Conservation (phyloP, 2,888 invertebrate genomes). For the Ormyrus nitidulus region DNA sequence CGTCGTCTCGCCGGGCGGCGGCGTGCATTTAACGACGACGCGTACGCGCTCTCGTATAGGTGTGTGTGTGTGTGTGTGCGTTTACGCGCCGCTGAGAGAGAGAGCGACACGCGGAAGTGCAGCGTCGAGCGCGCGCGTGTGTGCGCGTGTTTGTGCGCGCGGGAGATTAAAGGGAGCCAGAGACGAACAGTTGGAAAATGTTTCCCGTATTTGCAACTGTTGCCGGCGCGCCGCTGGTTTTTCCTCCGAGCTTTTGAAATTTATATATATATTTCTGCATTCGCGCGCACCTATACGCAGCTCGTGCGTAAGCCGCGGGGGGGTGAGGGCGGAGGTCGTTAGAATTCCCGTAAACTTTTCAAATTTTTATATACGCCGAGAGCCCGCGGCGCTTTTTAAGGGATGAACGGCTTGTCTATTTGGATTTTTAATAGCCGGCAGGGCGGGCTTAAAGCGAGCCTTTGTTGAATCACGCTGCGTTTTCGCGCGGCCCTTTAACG, state of each 20-base stretch:
- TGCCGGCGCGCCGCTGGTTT: background rate
- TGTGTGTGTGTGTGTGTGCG: background rate
- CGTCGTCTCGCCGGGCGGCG: slow-evolving; percentile 23
- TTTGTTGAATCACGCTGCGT: no score
- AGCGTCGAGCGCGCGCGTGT: background rate
- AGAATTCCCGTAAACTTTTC: background rate
- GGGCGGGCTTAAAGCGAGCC: no score
- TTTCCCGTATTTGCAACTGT: slow-evolving; percentile 24
- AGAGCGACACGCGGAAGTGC: slow-evolving; percentile 28
- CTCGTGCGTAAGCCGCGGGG: background rate
- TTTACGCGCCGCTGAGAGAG: background rate
- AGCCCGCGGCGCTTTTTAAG: background rate
- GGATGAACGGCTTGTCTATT: background rate
- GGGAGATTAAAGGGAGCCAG: slow-evolving; percentile 43
- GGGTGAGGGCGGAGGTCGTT: background rate
- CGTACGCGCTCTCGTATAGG: background rate
- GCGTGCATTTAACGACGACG: slow-evolving; percentile 46
- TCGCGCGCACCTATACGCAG: background rate
- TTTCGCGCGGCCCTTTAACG: no score
- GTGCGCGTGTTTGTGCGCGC: background rate
- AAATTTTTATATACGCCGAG: background rate
- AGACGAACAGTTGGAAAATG: slow-evolving; percentile 41
- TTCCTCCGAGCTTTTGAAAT: background rate
- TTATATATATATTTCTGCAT: background rate
- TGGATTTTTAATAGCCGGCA: background rate